Conservation (phyloP, 2,888 invertebrate species). For the Pandemis cinnamomeana region DNA sequence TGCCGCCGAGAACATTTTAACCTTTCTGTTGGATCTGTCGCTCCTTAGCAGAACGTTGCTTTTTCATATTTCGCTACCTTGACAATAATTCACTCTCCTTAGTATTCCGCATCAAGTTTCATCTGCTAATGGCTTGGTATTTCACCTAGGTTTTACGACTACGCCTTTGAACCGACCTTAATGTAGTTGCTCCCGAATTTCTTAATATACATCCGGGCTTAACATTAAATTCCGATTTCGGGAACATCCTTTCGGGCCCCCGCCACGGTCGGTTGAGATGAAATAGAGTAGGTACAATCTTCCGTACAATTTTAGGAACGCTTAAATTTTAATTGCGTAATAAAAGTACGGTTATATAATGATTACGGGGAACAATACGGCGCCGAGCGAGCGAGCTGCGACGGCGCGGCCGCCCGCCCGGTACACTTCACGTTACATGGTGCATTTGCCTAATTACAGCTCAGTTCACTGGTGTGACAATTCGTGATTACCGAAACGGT, state of each 20-base stretch:
- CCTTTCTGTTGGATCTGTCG: conserved; percentile 58
- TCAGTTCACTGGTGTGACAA: conserved; percentile 77
- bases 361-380: conserved; percentile 78
- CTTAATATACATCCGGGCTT: conserved; percentile 48
- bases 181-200: conserved; percentile 49
- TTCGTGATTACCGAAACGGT: conserved; percentile 74
- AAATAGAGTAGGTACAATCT: conserved; percentile 70
- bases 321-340: conserved; percentile 82
- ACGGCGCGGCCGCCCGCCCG: conserved; percentile 51
- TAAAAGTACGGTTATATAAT: conserved; percentile 83
- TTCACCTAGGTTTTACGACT: conserved; percentile 50
- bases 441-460: conserved; percentile 82
- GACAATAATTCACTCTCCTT: conserved; percentile 55
- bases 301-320: conserved; percentile 76
- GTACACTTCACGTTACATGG: conserved; percentile 71
- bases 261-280: conserved; percentile 69
- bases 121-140: conserved; percentile 56
- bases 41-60: conserved; percentile 56
- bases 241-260: conserved; percentile 62
- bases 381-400: conserved; percentile 52
- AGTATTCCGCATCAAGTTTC: conserved; percentile 50
- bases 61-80: conserved; percentile 54
- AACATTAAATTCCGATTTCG: conserved; percentile 62
- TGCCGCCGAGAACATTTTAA: conserved; percentile 65
- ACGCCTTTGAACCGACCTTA: conserved; percentile 46